phyloP scores from a whole-genome alignment of 1,140 invertebrate species.

The Mya arenaria region DNA sequence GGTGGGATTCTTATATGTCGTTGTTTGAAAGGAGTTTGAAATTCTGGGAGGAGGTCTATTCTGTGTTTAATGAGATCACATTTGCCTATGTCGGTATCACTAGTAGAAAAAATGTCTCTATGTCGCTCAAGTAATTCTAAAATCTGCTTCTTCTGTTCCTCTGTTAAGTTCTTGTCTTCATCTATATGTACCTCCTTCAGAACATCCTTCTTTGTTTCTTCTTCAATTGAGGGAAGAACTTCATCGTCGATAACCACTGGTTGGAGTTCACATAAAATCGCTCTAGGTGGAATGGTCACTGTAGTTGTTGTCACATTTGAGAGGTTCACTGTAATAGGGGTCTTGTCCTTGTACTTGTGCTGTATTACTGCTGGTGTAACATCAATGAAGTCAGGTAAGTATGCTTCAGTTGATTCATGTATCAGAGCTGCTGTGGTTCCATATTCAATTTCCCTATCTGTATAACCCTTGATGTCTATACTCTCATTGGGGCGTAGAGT shows the following conservation, averaged over 20 bases:
- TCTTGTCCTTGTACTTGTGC: not conserved
- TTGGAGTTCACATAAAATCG: constrained; percentile 3
- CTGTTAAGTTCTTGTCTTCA: too few species aligned
- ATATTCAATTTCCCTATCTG: not conserved
- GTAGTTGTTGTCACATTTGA: constrained; percentile 1
- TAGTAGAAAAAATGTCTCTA: too few species aligned
- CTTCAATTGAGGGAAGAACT: not conserved
- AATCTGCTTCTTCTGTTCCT: too few species aligned
- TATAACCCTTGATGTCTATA: constrained; percentile 21
- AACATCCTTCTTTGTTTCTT: not conserved
- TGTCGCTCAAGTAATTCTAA: too few species aligned
- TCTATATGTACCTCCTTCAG: not conserved
- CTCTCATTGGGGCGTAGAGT: constrained; percentile 13
- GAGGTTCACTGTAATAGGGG: not conserved
- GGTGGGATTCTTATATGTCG: too few species aligned
- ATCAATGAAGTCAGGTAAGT: not conserved
- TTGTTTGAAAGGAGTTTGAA: too few species aligned
- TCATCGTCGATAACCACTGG: not conserved
- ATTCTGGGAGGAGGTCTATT: too few species aligned
- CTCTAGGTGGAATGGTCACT: not conserved
- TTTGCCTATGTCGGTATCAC: too few species aligned
- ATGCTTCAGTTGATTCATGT: not conserved
- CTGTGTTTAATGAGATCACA: too few species aligned
- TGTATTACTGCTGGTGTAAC: not conserved
- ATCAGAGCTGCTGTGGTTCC: not conserved